Conservation (phyloP, 2,888 invertebrate genomes). For the Scrobipalpa costella region DNA sequence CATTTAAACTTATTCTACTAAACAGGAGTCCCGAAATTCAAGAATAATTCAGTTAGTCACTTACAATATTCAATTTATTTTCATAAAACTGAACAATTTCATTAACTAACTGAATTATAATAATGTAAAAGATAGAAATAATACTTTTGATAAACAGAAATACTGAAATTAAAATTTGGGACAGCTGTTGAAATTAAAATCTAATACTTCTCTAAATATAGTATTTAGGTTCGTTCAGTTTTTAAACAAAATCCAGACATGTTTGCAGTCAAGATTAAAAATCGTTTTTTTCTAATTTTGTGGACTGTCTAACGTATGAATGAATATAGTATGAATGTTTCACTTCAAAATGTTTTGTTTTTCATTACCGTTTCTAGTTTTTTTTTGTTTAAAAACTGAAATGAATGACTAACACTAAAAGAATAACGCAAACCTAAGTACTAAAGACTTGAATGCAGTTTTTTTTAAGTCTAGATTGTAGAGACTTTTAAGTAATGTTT, state of each 20-base stretch:
- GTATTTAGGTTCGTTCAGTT: not conserved
- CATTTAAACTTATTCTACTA: conserved; percentile 52
- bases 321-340: not conserved
- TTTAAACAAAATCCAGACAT: not conserved
- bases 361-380: not conserved
- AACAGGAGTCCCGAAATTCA: conserved; percentile 39
- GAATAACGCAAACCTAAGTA: conserved; percentile 41
- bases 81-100: not conserved
- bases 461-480: not conserved
- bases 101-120: conserved; percentile 16
- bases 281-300: not conserved
- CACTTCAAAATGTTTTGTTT: not conserved
- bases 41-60: not conserved
- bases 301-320: not conserved
- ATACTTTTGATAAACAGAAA: conserved; percentile 40
- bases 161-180: conserved; percentile 34
- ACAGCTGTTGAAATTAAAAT: conserved; percentile 34
- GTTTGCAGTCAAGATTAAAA: not conserved
- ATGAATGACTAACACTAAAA: conserved; percentile 15
- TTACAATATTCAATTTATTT: not conserved
- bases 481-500: not conserved
- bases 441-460: conserved; percentile 27
- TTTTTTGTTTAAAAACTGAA: not conserved
- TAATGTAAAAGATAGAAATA: conserved; percentile 32
- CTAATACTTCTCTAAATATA: conserved; percentile 16